Percentiles rank a stretch among this genome's conserved stretches.
Conservation (phyloP, 2,888 invertebrate species). For the Hemaris fuciformis region DNA sequence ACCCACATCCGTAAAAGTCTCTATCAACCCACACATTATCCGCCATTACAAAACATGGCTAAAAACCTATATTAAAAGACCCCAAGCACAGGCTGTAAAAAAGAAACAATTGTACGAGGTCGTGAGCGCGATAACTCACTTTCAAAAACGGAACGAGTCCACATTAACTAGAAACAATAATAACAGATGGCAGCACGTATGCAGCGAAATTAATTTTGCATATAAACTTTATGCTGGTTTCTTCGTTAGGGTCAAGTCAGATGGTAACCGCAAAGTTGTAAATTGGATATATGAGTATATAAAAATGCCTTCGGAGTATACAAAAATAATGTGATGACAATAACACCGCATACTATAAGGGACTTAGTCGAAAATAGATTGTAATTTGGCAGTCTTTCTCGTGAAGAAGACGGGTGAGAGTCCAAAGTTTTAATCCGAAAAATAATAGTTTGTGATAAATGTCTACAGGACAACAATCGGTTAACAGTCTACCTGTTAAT, state of each 20-base stretch:
- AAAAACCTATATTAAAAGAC: slow-evolving; percentile 1
- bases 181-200: slow-evolving; percentile 8
- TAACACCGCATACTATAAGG: too few relatives aligned
- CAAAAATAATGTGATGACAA: neutral
- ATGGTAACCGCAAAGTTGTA: neutral
- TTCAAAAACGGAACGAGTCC: slow-evolving; percentile 8
- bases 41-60: slow-evolving; percentile 3
- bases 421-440: too few relatives aligned
- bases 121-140: neutral
- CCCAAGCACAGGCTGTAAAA: neutral
- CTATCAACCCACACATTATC: neutral
- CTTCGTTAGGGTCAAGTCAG: neutral
- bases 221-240: neutral
- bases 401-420: too few relatives aligned
- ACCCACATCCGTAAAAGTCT: neutral
- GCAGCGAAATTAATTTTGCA: neutral
- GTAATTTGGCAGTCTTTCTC: too few relatives aligned
- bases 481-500: too few relatives aligned
- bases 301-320: too few relatives aligned
- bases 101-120: neutral
- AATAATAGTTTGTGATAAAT: too few relatives aligned
- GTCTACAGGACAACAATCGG: too few relatives aligned
- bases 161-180: slow-evolving; percentile 9
- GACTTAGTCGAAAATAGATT: too few relatives aligned
- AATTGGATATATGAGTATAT: too few relatives aligned